Evolutionary conservation across 2,797 vertebrate genomes (phyloP), one percentile per base, ranked within the genome.

Genomic region (Myotis myotis): DNA sequence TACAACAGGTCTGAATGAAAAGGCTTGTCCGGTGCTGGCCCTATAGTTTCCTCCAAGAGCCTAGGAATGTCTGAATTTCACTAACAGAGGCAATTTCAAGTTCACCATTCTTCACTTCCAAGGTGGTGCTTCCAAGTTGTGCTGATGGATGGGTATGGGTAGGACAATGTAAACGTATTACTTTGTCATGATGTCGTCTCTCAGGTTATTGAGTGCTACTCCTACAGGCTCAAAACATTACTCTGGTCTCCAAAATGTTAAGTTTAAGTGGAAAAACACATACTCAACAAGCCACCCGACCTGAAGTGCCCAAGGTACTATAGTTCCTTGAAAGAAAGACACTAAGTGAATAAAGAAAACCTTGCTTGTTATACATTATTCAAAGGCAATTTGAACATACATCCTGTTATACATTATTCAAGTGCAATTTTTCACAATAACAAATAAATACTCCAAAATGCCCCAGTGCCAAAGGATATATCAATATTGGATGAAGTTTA

Each of bases 321-420:
- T 44, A 89, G 36, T 86, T 91, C 57, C 90, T 92, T 95, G 68
- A 87, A 91, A 94, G 64, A 80, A 94, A 96, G 87, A 25, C 51
- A 66, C 41, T 74, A 75, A 85, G 47, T 62, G 30, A 95, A 90
- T 95, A 84, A 94, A 95, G 74, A 80, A 83, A 96, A 55, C 10
- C 57, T 81, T 95, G 75, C 68, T 66, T 51, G 23, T 62, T 82
- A 94, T 94, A 89, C 28, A 96, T 95, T 96, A 97, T 97, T 96
- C 70, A 96, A 89, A 95, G 33, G 41, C 82, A 95, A 96, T 86
- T 96, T 94, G 70, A 91, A 94, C 96, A 94, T 75, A 85, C 87
- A 95, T 89, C 68, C 81, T 94, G 51, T 91, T 95, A 94, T 97
- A 93, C 53, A 97, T 96, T 96, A 97, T 96, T 96, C 89, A 96